Conservation (phyloP, 2,888 invertebrate genomes). For the Meteorus colon region DNA sequence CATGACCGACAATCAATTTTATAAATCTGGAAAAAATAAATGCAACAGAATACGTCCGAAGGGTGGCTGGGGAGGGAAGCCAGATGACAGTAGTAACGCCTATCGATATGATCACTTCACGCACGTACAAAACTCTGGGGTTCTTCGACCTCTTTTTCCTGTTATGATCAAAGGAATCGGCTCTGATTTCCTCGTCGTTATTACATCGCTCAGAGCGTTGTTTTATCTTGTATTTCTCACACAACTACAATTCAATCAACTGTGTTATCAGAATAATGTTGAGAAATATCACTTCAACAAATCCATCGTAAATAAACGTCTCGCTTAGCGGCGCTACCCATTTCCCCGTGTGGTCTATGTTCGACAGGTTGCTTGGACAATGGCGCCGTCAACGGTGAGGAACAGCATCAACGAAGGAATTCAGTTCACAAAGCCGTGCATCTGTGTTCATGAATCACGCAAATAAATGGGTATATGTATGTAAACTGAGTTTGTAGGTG, state of each 20-base stretch:
- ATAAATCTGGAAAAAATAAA: conserved; percentile 25
- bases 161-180: background rate
- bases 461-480: background rate
- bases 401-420: conserved; percentile 23
- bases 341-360: too few species aligned
- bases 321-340: background rate
- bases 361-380: conserved; percentile 42
- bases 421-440: conserved; percentile 10
- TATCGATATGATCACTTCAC: conserved; percentile 51
- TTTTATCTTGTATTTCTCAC: background rate
- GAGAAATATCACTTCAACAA: background rate
- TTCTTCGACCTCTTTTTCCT: conserved; percentile 34
- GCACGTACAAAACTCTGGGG: conserved; percentile 1
- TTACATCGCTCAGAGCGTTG: background rate
- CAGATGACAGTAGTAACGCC: conserved; percentile 68
- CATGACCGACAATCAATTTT: conserved; percentile 19
- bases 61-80: conserved; percentile 53
- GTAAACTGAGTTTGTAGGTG: background rate
- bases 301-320: conserved; percentile 26
- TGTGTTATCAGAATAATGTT: background rate
- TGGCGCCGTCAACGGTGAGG: conserved; percentile 39
- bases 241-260: background rate
- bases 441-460: background rate
- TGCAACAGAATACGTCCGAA: background rate
- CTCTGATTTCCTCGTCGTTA: background rate